Percentiles rank a stretch among this genome's conserved stretches.
These are phyloP conservation scores for Zootermopsis nevadensis DNA, from an alignment of 2,888 invertebrate species.

Conservation along the genomic window DNA sequence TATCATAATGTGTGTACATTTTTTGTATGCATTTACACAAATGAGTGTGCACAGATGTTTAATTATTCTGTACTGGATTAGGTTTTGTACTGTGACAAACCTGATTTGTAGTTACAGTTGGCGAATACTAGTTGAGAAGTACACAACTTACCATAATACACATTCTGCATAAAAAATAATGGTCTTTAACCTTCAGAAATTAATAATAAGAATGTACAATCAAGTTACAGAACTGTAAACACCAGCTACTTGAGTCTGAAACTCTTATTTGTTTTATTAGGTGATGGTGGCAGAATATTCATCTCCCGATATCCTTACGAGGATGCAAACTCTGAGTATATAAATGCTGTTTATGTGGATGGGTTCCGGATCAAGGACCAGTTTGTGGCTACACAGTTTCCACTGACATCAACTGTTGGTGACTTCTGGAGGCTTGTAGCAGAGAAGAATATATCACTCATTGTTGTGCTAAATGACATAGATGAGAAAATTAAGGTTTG, in stretches of 20 bases:
- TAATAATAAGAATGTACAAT: too few relatives aligned
- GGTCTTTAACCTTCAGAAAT: too few relatives aligned
- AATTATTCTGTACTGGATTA: too few relatives aligned
- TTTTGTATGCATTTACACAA: too few relatives aligned
- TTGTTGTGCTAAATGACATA: slow-evolving; percentile 61
- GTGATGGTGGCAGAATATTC: slow-evolving; percentile 58
- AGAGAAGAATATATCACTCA: slow-evolving; percentile 60
- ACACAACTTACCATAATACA: too few relatives aligned
- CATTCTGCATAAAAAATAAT: too few relatives aligned
- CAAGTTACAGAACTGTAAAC: too few relatives aligned
- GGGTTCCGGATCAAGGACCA: slow-evolving; percentile 60
- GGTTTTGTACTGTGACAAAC: too few relatives aligned
- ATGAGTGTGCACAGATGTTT: too few relatives aligned
- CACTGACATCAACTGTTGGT: slow-evolving; percentile 62
- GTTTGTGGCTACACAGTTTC: slow-evolving; percentile 64
- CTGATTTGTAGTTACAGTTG: too few relatives aligned
- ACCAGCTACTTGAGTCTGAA: not conserved
- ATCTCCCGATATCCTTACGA: slow-evolving; percentile 59
- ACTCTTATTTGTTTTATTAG: slow-evolving; percentile 49
- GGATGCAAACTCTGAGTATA: slow-evolving; percentile 63
- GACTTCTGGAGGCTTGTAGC: slow-evolving; percentile 65
- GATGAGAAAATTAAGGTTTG: slow-evolving; percentile 28
- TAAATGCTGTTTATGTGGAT: slow-evolving; percentile 64
- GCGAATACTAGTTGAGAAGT: too few relatives aligned
- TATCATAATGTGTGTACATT: too few relatives aligned